Base-by-base conservation (phyloP, 2,888 invertebrate genomes). In the Acleris cristana region DNA sequence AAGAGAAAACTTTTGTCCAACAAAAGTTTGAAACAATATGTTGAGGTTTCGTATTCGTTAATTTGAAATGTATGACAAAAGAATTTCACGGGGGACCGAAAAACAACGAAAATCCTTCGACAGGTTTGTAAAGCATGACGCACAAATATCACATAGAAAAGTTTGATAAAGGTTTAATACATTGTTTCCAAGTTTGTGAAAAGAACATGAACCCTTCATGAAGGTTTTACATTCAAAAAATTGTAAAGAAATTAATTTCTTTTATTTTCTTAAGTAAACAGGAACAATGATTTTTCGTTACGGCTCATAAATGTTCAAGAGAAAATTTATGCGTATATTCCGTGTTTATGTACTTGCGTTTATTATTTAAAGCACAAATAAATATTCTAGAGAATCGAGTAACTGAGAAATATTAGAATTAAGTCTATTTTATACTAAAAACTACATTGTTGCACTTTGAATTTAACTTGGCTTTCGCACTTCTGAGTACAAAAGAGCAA, bases 11-110 rank as follows among this genome's bases (percentile, higher is more conserved):
- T n/a, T n/a, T n/a, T n/a, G 12, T 34, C 12, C 0, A 0, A 12
- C 10, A 34, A 12, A 21, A 51, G 18, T 18, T 19, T 21, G 8
- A 14, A 51, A 51, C 10, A 19, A 16, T 2, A 10, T 51, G 19
- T 52, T 21, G 5, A 8, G 21, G 57, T n/a, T 57, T 57, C 44
- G 4, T 21, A 19, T 57, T 48, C 49, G 8, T 23, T 30, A 65
- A 34, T 49, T 65, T 55, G 49, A 23, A 65, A 58, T 21, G 65
- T 49, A 53, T 18, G 12, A 52, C 65, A 65, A 65, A 40, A 53
- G 26, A 8, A 40, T 40, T 64, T 58, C 21, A 21, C 49, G 12
- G 45, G 26, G 10, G n/a, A n/a, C n/a, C 40, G 23, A 54, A 58
- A 51, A 48, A 44, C 21, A 54, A 30, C 44, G 23, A 55, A 56